Conservation (phyloP, 2,797 vertebrate genomes). For the Gymnoscopelus braueri region DNA sequence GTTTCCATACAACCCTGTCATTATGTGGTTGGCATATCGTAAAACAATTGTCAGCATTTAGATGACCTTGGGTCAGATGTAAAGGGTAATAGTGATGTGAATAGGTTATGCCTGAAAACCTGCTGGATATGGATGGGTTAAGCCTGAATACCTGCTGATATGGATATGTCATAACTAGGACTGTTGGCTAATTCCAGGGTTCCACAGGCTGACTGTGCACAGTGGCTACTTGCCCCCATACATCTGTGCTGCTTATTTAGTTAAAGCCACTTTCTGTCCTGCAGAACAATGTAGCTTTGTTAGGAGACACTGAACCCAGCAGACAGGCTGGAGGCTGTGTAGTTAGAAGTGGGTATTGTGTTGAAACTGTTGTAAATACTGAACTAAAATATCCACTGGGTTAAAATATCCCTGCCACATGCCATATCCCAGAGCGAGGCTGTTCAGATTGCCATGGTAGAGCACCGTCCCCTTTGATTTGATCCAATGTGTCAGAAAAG, state of each 20-base stretch:
- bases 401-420: neutral
- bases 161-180: neutral
- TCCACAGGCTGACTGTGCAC: constrained; percentile 6
- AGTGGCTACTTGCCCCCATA: neutral
- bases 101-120: constrained; percentile 35
- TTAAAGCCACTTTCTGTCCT: neutral
- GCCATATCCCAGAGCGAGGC: neutral
- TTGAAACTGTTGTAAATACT: neutral
- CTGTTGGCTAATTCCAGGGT: neutral
- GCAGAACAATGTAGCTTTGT: neutral
- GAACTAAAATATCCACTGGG: neutral
- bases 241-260: neutral
- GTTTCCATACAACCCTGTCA: neutral
- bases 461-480: neutral
- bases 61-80: constrained; percentile 25
- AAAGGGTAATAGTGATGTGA: constrained; percentile 19
- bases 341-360: neutral
- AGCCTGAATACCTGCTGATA: neutral
- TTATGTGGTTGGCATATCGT: constrained; percentile 24
- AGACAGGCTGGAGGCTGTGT: neutral
- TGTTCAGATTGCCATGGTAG: neutral
- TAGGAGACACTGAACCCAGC: neutral
- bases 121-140: constrained; percentile 9
- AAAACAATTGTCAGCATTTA: constrained; percentile 23
- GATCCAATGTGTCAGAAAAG: neutral